Conservation (phyloP, 92 coral and sea anemone species). For the Porites rus region DNA sequence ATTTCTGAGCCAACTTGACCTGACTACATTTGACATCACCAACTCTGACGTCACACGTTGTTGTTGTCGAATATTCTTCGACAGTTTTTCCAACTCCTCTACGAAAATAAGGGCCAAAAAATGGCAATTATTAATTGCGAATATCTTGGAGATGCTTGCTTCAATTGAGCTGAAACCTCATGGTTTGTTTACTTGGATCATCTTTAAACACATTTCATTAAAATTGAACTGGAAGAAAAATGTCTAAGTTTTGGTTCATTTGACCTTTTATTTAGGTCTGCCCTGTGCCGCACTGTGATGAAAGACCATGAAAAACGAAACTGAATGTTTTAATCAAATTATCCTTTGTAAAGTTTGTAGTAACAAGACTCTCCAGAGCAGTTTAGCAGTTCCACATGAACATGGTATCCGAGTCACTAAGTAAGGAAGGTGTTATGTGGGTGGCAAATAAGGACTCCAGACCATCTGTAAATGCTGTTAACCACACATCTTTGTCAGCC, state of each 20-base stretch:
- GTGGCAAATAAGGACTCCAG: constrained; percentile 23
- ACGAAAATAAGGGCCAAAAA: not conserved
- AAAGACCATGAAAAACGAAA: not conserved
- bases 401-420: not conserved
- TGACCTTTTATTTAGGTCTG: not conserved
- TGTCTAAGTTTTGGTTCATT: too few relatives aligned
- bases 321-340: not conserved
- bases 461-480: constrained; percentile 34
- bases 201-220: too few relatives aligned
- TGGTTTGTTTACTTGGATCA: too few relatives aligned
- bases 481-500: constrained; percentile 29
- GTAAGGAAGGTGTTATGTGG: not conserved
- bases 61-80: too few relatives aligned
- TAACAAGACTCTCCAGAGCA: not conserved
- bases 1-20: too few relatives aligned
- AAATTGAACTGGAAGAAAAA: too few relatives aligned
- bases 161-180: too few relatives aligned
- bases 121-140: not conserved
- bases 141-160: too few relatives aligned
- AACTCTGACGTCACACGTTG: too few relatives aligned
- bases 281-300: not conserved
- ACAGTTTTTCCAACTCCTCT: not conserved
- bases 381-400: not conserved
- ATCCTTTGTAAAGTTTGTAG: not conserved
- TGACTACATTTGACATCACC: too few relatives aligned